Evolutionary conservation across 2,113 vertebrate species (phyloP).

Genomic region (Oreocharis arfaki): DNA sequence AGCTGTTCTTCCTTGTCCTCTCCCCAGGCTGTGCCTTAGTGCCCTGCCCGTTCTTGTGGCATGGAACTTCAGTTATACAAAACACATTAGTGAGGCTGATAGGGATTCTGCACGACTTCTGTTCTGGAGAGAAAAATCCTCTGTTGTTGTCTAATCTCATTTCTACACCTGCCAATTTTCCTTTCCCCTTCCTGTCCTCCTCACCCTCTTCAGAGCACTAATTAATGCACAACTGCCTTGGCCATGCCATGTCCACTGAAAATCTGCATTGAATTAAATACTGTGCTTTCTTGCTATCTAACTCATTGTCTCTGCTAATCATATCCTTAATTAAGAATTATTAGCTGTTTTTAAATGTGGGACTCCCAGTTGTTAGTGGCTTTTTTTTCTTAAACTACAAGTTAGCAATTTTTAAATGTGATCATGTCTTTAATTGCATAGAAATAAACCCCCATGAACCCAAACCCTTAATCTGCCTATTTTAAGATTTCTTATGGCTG

Average conservation of each 20-base stretch:
- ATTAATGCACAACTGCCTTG: conserved; percentile 50
- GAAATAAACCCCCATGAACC: conserved; percentile 52
- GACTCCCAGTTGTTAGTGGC: background rate
- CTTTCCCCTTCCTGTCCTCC: background rate
- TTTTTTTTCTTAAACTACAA: background rate
- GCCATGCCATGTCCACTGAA: background rate
- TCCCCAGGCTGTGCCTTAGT: background rate
- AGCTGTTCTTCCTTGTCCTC: background rate
- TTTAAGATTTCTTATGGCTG: conserved; percentile 47
- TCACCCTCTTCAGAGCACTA: conserved; percentile 25
- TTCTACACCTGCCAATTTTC: conserved; percentile 61
- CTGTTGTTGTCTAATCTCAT: conserved; percentile 56
- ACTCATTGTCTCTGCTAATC: conserved; percentile 59
- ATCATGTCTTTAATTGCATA: conserved; percentile 35
- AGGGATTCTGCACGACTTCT: background rate
- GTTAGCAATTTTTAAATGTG: conserved; percentile 34
- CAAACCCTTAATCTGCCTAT: conserved; percentile 57
- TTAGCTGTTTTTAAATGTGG: conserved; percentile 16
- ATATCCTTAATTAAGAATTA: conserved; percentile 42
- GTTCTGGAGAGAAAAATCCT: background rate
- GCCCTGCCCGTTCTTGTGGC: background rate
- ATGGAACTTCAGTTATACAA: background rate
- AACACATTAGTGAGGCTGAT: background rate
- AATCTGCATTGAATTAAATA: conserved; percentile 31
- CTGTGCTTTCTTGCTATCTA: background rate